Evolutionary conservation across 2,113 vertebrate genomes (phyloP).

Genomic region (Pseudopipra pipra): DNA sequence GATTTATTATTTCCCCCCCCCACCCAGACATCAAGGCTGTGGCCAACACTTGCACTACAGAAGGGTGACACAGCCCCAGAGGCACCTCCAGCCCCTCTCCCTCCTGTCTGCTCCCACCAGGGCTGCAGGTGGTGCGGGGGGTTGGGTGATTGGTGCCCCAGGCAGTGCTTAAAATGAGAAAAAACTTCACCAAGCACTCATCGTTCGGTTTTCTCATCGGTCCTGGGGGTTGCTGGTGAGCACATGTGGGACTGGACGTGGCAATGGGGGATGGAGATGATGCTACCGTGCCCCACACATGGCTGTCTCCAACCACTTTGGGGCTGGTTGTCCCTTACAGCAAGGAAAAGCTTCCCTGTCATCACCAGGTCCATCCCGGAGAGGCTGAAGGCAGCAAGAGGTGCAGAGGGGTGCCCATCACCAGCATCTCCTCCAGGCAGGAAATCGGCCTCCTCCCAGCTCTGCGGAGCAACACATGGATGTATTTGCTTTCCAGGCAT

Average conservation of each 20-base stretch:
- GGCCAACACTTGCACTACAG: not conserved
- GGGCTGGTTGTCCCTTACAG: too few species aligned
- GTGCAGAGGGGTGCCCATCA: not conserved
- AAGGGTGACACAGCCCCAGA: not conserved
- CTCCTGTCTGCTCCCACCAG: not conserved
- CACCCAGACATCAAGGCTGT: not conserved
- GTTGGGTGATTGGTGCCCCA: not conserved
- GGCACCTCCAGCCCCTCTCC: not conserved
- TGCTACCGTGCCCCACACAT: accelerated
- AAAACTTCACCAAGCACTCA: not conserved
- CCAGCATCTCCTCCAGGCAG: not conserved
- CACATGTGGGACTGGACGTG: accelerated
- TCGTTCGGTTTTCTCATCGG: accelerated
- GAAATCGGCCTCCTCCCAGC: not conserved
- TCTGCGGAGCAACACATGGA: not conserved
- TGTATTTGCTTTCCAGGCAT: not conserved
- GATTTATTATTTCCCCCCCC: accelerated
- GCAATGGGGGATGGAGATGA: not conserved
- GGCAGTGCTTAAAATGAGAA: accelerated
- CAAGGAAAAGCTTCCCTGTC: not conserved
- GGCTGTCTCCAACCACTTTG: not conserved
- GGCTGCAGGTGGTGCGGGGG: not conserved
- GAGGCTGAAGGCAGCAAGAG: not conserved
- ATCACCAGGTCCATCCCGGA: not conserved
- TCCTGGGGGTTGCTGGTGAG: not conserved